Base-by-base conservation (phyloP, 2,113 vertebrate genomes). In the Parus major region DNA sequence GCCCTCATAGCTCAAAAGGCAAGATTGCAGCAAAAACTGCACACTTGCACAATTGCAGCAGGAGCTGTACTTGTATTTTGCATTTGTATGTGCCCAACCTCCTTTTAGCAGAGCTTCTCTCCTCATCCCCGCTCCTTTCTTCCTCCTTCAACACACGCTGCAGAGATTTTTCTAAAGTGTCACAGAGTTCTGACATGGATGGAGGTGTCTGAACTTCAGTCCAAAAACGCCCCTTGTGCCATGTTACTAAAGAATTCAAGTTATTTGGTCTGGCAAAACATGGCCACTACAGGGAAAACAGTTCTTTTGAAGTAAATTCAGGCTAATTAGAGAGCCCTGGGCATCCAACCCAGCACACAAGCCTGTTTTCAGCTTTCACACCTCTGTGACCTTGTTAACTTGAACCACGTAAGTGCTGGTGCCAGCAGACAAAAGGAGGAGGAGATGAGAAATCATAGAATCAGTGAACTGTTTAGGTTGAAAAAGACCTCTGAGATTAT, bases 81-180 rank as follows among this genome's bases (percentile, higher is more conserved):
- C 36, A 39, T 39, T 39, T 39, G 36, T 39, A 39, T 39, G 36
- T 39, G 36, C 25, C 28, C 56, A 65, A 3, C 11, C 52, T 63
- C 12, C 13, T 42, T 56, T 59, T 20, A 14, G 47, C 53, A 47
- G 20, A 53, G 6, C 28, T 55, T 75, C 15, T 16, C 17, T 3
- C 22, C 39, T 56, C 52, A 10, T 15, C 10, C 1, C 1, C 1
- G 0, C 23, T 12, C 8, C 15, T 47, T 72, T 55, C 29, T 80
- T 76, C 29, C 28, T 92, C 33, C n/a, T 36, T 20, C 44, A 76
- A 24, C 23, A 41, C 5, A 23, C 33, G 15, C 53, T 60, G 56
- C 86, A 68, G 53, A 60, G 18, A 20, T 60, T 47, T 80, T 61
- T 39, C 63, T 53, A 0, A 55, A 55, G 14, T 10, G 6, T 44